Evolutionary conservation across 2,113 vertebrate species (phyloP), one percentile per base, ranked within the genome.

Genomic region (Empidonax traillii): DNA sequence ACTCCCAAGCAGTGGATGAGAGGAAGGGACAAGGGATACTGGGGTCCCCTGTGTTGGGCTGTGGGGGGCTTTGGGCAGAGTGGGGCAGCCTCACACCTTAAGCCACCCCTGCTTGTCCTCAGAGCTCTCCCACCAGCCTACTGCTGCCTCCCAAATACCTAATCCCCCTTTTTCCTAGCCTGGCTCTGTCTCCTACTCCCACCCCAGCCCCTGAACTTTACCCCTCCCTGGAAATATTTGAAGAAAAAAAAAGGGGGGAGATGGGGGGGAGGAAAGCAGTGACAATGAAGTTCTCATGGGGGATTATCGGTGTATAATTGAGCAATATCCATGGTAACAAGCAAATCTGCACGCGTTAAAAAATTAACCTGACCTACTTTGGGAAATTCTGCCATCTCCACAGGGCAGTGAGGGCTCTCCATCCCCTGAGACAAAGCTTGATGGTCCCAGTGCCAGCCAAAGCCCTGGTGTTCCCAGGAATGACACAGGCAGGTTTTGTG

Each of bases 321-420:
- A 96, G 95, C 88, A 89, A 97, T 96, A 97, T 94, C 96, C 96
- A 97, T 96, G 96, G 97, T 95, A 97, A 96, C 96, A 67, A 95
- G 97, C 72, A 95, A 96, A 95, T 93, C 93, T 92, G 80, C 71
- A 89, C 49, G 4, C 30, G 1, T 83, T 95, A 83, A 94, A 91
- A 96, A 93, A 91, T 83, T 94, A 96, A 94, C 95, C 89, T 97
- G 97, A 97, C 96, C 96, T 97, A 97, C 93, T 97, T 97, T 52
- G 89, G 83, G 93, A 96, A 93, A 96, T 79, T 59, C 90, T 87
- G 65, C 80, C 80, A 43, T 67, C 94, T 86, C 22, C 0, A 85
- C 13, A 44, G 93, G 92, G 79, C 92, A 80, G 43, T 6, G 4
- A 59, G 77, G 66, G 78, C 61, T 90, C 61, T 77, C 46, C 69